A percentile compares a stretch with the other conserved stretches of the same genome.
phyloP scores from a whole-genome alignment of 1,140 invertebrate species.

The Rhagoletis zephyria region DNA sequence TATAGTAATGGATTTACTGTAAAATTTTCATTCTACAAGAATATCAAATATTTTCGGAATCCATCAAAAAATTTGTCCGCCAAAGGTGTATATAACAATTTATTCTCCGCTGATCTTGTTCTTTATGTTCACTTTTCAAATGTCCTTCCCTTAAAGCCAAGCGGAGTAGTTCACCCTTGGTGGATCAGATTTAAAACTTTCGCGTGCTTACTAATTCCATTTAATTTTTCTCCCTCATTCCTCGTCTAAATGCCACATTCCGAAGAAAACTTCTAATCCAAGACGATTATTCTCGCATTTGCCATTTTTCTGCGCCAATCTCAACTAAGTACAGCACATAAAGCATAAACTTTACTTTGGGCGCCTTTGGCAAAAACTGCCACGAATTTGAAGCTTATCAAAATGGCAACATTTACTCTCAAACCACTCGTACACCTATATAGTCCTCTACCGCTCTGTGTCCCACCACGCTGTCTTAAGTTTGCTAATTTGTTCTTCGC shows the following conservation, averaged over 20 bases:
- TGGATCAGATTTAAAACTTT: not conserved
- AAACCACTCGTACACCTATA: not conserved
- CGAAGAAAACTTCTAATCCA: conserved; percentile 71
- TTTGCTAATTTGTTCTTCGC: conserved; percentile 45
- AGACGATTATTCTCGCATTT: conserved; percentile 73
- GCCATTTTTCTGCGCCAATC: conserved; percentile 66
- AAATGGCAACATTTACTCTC: conserved; percentile 70
- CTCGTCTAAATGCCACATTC: not conserved
- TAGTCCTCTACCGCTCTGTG: not conserved
- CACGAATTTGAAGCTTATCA: conserved; percentile 70
- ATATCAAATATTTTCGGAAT: no score
- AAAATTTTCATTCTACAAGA: no score
- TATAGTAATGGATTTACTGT: no score
- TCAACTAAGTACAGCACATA: conserved; percentile 32
- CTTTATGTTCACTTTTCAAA: not conserved
- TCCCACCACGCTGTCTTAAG: not conserved
- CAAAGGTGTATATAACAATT: not conserved
- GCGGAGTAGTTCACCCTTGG: no score
- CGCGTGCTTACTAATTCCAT: conserved; percentile 18
- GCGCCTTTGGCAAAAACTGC: not conserved
- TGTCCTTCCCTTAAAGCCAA: not conserved
- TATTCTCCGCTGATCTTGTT: not conserved
- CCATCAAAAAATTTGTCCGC: no score
- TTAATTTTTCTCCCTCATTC: conserved; percentile 17
- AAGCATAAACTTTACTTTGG: not conserved